Evolutionary conservation across 1,140 invertebrate species (phyloP), one percentile per base, ranked within the genome.

Genomic region (Platyura marginata): DNA sequence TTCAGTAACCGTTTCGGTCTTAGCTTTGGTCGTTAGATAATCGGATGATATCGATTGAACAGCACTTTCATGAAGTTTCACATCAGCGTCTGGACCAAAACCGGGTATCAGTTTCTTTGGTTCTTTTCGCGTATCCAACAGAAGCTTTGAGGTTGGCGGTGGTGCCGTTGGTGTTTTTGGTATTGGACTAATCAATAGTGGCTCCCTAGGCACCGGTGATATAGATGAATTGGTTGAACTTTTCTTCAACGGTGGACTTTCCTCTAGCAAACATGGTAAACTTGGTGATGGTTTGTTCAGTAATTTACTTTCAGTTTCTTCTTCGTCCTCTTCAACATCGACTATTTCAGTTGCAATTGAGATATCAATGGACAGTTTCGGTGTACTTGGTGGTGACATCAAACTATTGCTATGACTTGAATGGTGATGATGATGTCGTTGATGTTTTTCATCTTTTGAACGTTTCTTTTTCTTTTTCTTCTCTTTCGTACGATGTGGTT

Each of bases 391-490:
- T 70, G 68, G 48, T 18, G 36, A 38, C n/a, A 38, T 38, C n/a
- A 38, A 38, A 9, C n/a, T 18, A 3, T n/a, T 18, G n/a, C n/a
- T 18, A 38, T 38, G 36, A 21, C 36, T 38, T 20, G 18, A 18
- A 44, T 68, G 67, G 54, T 70, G 67, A 45, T 80, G 70, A 46
- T 79, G 72, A 51, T 78, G 73, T n/a, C 75, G 65, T 47, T 65
- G 71, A 41, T 75, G 73, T 49, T 74, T 71, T 44, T 85, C 81
- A 50, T 86, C 82, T 52, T 79, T 83, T 18, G 73, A 81, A 50
- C 76, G 81, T 52, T 85, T 86, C 40, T 82, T 73, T 51, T 85
- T 86, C 59, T 86, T 85, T 54, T 80, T 83, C 54, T 79, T 83
- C 47, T 83, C 79, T 49, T 77, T 77, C 16, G 66, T 62, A 45